A percentile compares a stretch with the other conserved stretches of the same genome.
These are phyloP conservation scores for Epirrita christyi DNA, from an alignment of 2,888 invertebrate species.

Conservation along the genomic window DNA sequence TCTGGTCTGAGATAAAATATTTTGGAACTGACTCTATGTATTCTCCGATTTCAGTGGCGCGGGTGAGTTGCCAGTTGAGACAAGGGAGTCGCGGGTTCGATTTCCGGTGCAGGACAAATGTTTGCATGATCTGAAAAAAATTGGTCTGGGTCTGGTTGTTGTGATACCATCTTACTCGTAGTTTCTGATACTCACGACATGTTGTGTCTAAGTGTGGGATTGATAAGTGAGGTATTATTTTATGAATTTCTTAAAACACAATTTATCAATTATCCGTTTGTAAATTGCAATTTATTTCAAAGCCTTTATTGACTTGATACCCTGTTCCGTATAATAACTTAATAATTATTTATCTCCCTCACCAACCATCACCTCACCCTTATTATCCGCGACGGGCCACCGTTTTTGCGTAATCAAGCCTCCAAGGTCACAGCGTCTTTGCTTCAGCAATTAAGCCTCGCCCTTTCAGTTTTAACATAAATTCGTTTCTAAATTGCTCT, in stretches of 20 bases:
- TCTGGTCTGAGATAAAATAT: background rate
- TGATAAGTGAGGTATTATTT: too few relatives aligned
- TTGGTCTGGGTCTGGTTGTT: too few relatives aligned
- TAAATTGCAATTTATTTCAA: slow-evolving; percentile 16
- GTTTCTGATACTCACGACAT: too few relatives aligned
- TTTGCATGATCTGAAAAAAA: too few relatives aligned
- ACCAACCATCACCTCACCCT: slow-evolving; percentile 32
- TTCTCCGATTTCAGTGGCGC: too few relatives aligned
- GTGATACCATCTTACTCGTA: too few relatives aligned
- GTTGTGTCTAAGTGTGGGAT: too few relatives aligned
- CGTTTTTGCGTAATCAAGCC: slow-evolving; percentile 44
- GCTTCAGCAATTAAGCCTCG: slow-evolving; percentile 39
- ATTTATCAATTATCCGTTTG: too few relatives aligned
- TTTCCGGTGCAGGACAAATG: too few relatives aligned
- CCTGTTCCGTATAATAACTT: slow-evolving; percentile 27
- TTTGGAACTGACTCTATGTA: too few relatives aligned
- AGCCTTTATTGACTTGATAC: slow-evolving; percentile 12
- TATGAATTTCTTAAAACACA: too few relatives aligned
- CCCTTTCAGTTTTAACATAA: slow-evolving; percentile 55
- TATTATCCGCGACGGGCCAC: slow-evolving; percentile 39
- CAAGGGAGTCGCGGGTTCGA: too few relatives aligned
- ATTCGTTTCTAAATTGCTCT: slow-evolving; percentile 54
- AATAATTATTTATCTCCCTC: slow-evolving; percentile 38
- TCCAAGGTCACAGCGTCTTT: slow-evolving; percentile 42
- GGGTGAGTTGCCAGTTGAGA: background rate